Evolutionary conservation across 2,113 vertebrate species (phyloP).

Genomic region (Nothoprocta pentlandii): DNA sequence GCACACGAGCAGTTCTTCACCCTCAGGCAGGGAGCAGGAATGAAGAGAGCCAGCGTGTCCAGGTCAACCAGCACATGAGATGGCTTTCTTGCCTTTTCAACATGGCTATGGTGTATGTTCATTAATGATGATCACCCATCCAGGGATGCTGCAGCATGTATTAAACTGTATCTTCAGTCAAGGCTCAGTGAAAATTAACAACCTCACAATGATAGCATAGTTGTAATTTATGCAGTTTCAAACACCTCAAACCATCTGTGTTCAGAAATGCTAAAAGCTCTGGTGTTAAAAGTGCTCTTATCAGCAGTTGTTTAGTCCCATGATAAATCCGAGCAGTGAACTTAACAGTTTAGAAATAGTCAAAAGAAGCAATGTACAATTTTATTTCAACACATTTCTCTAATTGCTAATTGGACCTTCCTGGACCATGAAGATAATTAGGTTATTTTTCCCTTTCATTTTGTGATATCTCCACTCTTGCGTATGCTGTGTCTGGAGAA

Average conservation of each 20-base stretch:
- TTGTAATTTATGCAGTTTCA: conserved; percentile 25
- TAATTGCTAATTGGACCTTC: conserved; percentile 62
- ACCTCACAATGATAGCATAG: not conserved
- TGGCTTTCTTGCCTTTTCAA: not conserved
- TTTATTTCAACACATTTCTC: conserved; percentile 50
- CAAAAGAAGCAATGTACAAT: conserved; percentile 44
- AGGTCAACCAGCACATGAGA: not conserved
- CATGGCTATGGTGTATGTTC: not conserved
- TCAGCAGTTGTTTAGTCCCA: conserved; percentile 38
- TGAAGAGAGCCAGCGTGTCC: not conserved
- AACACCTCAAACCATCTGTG: conserved; percentile 31
- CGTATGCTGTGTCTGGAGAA: conserved; percentile 31
- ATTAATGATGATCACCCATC: not conserved
- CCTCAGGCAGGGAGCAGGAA: not conserved
- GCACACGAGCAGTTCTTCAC: fast-evolving
- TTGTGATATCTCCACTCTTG: conserved; percentile 1
- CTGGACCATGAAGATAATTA: conserved; percentile 53
- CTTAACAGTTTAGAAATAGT: not conserved
- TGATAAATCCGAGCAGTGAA: conserved; percentile 51
- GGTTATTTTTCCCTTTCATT: conserved; percentile 50
- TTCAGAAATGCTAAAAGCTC: conserved; percentile 28
- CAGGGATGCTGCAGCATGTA: not conserved
- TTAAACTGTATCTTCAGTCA: not conserved
- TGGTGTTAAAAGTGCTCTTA: conserved; percentile 37
- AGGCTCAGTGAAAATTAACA: conserved; percentile 26